A percentile compares a stretch with the other conserved stretches of the same genome.
Evolutionary conservation across 2,797 vertebrate genomes (phyloP).

Genomic region (Carapus acus): DNA sequence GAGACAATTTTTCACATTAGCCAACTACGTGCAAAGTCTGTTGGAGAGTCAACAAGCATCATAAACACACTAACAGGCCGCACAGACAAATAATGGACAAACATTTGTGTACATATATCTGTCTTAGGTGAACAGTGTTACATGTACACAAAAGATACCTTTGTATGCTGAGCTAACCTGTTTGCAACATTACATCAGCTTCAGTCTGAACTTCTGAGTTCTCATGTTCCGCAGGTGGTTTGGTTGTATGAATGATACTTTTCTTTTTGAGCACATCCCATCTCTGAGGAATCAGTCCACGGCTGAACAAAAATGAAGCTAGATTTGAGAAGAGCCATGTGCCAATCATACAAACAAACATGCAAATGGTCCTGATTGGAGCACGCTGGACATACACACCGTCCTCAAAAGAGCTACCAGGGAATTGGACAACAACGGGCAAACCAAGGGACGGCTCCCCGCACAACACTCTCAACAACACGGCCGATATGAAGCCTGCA

Average conservation of each 20-base stretch:
- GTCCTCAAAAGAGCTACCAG: slow-evolving; percentile 51
- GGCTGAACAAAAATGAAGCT: slow-evolving; percentile 35
- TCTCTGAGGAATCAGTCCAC: slow-evolving; percentile 31
- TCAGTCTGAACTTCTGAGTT: slow-evolving; percentile 13
- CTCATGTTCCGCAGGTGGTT: neutral
- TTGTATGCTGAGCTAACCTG: slow-evolving; percentile 1
- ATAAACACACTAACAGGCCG: no score
- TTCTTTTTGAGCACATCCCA: slow-evolving; percentile 46
- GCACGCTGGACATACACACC: slow-evolving; percentile 62
- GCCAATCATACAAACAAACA: slow-evolving; percentile 53
- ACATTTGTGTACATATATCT: no score
- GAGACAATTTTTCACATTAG: no score
- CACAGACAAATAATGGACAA: no score
- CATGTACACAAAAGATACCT: no score
- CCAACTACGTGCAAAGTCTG: no score
- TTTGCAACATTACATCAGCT: slow-evolving; percentile 8
- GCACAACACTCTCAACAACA: slow-evolving; percentile 38
- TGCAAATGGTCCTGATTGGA: slow-evolving; percentile 68
- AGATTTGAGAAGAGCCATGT: slow-evolving; percentile 51
- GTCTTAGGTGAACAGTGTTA: no score
- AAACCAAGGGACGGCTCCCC: slow-evolving; percentile 55
- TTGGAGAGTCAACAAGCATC: no score
- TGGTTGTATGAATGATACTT: slow-evolving; percentile 1
- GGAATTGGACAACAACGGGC: slow-evolving; percentile 54
- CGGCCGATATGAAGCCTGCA: slow-evolving; percentile 26